A percentile compares a stretch with the other conserved stretches of the same genome.
Conservation (phyloP, 2,113 vertebrate genomes). For the Zeus faber region DNA sequence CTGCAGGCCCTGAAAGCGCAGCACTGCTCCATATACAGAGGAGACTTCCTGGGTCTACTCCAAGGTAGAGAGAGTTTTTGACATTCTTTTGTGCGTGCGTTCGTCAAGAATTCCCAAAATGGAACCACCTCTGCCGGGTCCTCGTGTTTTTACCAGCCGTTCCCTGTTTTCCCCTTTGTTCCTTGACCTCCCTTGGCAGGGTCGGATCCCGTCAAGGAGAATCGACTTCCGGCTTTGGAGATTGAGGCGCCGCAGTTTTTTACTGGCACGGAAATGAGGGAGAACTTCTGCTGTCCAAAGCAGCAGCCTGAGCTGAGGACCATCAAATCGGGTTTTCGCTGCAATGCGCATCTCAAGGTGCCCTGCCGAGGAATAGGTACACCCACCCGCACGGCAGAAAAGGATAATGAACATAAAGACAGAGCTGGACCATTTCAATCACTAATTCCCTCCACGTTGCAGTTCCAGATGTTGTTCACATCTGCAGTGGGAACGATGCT, state of each 20-base stretch:
- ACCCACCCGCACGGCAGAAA: neutral
- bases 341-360: slow-evolving; percentile 46
- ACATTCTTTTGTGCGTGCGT: too few species aligned
- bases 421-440: too few species aligned
- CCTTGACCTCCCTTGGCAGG: slow-evolving; percentile 50
- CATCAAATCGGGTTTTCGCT: slow-evolving; percentile 60
- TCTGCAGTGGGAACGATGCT: slow-evolving; percentile 56
- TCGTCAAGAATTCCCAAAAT: too few species aligned
- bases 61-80: slow-evolving; percentile 68
- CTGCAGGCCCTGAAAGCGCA: slow-evolving; percentile 62
- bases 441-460: slow-evolving; percentile 19
- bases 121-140: too few species aligned
- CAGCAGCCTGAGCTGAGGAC: slow-evolving; percentile 58
- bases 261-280: slow-evolving; percentile 69
- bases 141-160: too few species aligned
- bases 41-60: slow-evolving; percentile 72
- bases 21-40: slow-evolving; percentile 71
- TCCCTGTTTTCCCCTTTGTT: slow-evolving; percentile 9
- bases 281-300: slow-evolving; percentile 61
- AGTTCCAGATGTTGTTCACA: slow-evolving; percentile 74
- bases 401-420: slow-evolving; percentile 8
- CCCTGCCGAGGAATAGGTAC: slow-evolving; percentile 70
- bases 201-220: slow-evolving; percentile 40
- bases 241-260: too few species aligned
- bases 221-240: slow-evolving; percentile 26